These are phyloP conservation scores for Periphyllus acericola DNA, from an alignment of 2,888 invertebrate genomes.

Conservation along the genomic window DNA sequence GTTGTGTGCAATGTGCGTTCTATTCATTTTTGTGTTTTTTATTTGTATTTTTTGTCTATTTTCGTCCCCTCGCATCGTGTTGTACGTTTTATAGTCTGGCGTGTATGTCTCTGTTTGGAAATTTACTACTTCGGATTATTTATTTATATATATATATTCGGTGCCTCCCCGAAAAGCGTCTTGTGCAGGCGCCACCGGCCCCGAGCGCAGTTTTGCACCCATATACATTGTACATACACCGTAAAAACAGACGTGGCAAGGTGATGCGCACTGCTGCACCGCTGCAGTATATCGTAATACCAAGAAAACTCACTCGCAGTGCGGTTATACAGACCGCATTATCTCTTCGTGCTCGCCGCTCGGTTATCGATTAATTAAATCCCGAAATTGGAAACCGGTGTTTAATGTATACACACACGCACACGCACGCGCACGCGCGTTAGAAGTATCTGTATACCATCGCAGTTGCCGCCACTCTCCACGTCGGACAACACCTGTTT, in stretches of 20 bases:
- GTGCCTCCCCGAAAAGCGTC: background rate
- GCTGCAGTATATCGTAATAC: background rate
- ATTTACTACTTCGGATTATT: background rate
- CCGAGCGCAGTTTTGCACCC: background rate
- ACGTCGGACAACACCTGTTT: conserved; percentile 53
- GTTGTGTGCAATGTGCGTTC: conserved; percentile 7
- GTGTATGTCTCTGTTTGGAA: background rate
- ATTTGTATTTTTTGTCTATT: conserved; percentile 23
- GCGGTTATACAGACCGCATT: background rate
- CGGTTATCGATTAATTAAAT: conserved; percentile 55
- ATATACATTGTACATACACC: background rate
- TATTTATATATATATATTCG: background rate
- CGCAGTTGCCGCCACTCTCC: background rate
- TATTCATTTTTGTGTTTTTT: conserved; percentile 19
- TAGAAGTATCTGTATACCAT: background rate
- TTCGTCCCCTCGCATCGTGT: background rate
- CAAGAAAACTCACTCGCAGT: background rate
- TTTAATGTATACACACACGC: background rate
- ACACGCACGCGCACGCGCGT: background rate
- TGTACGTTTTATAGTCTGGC: background rate
- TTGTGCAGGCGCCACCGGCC: background rate
- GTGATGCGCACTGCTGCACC: background rate
- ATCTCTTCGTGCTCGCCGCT: background rate
- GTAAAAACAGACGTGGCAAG: background rate
- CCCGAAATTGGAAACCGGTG: conserved; percentile 58